Conservation (phyloP, 2,113 vertebrate species). For the Limanda limanda region DNA sequence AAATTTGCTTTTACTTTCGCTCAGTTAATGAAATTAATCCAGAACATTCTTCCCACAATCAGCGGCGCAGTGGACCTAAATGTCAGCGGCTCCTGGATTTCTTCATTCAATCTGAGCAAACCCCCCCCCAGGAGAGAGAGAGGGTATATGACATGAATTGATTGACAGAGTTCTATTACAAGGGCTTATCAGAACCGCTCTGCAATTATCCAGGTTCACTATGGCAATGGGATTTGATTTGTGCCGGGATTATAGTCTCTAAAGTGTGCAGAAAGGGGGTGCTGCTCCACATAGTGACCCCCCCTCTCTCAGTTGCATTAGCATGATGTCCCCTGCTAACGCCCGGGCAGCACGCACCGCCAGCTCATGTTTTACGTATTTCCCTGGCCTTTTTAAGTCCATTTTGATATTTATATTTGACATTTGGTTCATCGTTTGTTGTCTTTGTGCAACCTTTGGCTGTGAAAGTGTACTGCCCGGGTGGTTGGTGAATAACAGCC, state of each 20-base stretch:
- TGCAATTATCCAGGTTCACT: constrained; percentile 87
- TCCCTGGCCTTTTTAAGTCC: constrained; percentile 10
- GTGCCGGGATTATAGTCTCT: constrained; percentile 76
- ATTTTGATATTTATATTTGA: constrained; percentile 45
- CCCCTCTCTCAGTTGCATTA: constrained; percentile 62
- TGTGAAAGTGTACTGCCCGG: constrained; percentile 8
- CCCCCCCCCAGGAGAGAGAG: constrained; percentile 85
- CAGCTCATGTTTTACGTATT: constrained; percentile 20
- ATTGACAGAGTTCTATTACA: constrained; percentile 95
- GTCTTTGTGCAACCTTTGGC: constrained; percentile 32
- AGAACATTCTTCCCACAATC: constrained; percentile 90
- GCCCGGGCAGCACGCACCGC: constrained; percentile 5
- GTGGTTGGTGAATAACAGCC: constrained; percentile 25
- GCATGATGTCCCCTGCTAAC: constrained; percentile 45
- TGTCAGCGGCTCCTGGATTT: constrained; percentile 89
- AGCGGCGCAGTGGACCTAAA: constrained; percentile 89
- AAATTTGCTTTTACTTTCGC: constrained; percentile 99
- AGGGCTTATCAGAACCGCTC: constrained; percentile 84
- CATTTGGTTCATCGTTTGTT: constrained; percentile 39
- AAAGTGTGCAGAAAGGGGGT: constrained; percentile 59
- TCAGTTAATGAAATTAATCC: constrained; percentile 96
- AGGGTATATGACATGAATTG: constrained; percentile 80
- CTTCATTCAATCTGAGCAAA: constrained; percentile 90
- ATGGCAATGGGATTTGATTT: constrained; percentile 84
- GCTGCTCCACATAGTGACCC: constrained; percentile 57